These are phyloP conservation scores for Syncerus caffer DNA, from an alignment of 2,797 vertebrate species.

Conservation along the genomic window DNA sequence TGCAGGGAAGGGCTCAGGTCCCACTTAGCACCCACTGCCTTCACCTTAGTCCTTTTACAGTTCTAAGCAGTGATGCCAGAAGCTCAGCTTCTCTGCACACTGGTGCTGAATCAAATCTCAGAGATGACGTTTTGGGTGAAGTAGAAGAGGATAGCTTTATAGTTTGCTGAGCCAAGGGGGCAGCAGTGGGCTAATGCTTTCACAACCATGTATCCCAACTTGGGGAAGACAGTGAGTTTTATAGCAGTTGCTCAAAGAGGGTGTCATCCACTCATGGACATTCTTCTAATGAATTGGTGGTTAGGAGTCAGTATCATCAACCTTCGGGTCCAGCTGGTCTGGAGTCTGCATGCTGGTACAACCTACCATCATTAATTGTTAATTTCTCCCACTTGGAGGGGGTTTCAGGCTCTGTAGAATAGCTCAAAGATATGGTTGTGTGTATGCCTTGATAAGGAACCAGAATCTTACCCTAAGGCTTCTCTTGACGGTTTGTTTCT, in stretches of 20 bases:
- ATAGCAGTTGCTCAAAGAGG: not conserved
- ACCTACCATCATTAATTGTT: not conserved
- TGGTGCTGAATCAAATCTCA: not conserved
- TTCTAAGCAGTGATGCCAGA: not conserved
- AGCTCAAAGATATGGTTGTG: not conserved
- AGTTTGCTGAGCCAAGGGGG: not conserved
- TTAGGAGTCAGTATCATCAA: not conserved
- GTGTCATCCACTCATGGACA: not conserved
- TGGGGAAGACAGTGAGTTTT: not conserved
- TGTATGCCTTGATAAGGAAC: not conserved
- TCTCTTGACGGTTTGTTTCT: not conserved
- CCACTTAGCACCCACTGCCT: not conserved
- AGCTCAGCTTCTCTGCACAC: not conserved
- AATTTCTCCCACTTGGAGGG: not conserved
- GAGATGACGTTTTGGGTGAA: not conserved
- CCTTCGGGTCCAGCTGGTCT: fast-evolving
- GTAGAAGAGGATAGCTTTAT: not conserved
- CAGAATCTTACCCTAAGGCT: not conserved
- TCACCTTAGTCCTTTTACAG: not conserved
- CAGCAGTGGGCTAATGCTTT: not conserved
- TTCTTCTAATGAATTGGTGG: not conserved
- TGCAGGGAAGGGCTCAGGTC: not conserved
- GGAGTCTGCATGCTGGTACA: not conserved
- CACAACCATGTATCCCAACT: not conserved
- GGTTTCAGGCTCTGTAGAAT: not conserved